Evolutionary conservation across 2,888 invertebrate genomes (phyloP).

Genomic region (Choreutis nemorana): DNA sequence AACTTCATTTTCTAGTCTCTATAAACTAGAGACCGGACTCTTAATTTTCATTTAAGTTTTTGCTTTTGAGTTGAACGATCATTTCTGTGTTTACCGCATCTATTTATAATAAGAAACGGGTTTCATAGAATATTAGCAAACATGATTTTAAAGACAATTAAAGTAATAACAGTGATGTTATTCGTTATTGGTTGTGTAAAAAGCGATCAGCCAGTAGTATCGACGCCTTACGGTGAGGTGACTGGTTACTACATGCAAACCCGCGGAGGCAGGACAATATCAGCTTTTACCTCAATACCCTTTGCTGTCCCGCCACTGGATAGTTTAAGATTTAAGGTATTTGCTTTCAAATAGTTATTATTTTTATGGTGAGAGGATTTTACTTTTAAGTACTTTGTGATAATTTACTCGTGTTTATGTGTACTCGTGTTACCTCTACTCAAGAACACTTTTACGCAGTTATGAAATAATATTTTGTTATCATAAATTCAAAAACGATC

Average conservation of each 20-base stretch:
- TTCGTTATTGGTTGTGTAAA: constrained; percentile 15
- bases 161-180: neutral
- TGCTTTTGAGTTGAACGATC: constrained; percentile 23
- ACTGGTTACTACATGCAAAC: constrained; percentile 63
- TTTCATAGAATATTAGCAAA: constrained; percentile 10
- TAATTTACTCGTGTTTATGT: no score
- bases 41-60: constrained; percentile 28
- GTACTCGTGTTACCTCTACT: no score
- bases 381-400: no score
- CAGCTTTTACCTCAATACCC: constrained; percentile 71
- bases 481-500: no score
- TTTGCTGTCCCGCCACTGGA: constrained; percentile 71
- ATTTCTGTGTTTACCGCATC: constrained; percentile 13
- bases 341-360: no score
- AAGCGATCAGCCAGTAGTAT: constrained; percentile 25
- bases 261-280: constrained; percentile 62
- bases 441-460: no score
- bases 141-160: constrained; percentile 5
- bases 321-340: constrained; percentile 70
- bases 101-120: constrained; percentile 20
- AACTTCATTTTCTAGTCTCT: no score
- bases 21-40: constrained; percentile 24
- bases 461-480: no score
- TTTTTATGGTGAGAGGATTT: no score
- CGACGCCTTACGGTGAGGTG: constrained; percentile 57